phyloP scores from a whole-genome alignment of 2,797 vertebrate species.

The Coluber constrictor region DNA sequence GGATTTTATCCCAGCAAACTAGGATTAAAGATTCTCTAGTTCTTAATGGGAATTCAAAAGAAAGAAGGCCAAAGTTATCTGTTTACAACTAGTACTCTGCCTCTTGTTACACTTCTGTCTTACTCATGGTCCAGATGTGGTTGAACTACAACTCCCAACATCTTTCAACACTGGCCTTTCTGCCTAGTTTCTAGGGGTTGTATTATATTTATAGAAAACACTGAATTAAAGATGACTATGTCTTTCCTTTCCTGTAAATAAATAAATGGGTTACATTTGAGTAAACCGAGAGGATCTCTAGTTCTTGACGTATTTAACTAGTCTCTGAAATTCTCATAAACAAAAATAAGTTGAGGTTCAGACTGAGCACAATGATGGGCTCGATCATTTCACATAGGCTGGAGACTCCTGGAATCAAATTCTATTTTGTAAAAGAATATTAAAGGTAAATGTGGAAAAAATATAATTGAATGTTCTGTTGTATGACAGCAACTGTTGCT shows the following conservation, averaged over 20 bases:
- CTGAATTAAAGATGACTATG: neutral
- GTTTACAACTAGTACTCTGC: neutral
- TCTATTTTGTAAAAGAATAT: too few species aligned
- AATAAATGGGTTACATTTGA: neutral
- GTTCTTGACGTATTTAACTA: neutral
- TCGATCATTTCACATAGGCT: neutral
- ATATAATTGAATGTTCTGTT: neutral
- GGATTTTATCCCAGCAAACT: neutral
- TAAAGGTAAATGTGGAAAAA: neutral
- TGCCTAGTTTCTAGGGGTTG: neutral
- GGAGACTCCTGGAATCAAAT: neutral
- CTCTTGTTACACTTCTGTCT: neutral
- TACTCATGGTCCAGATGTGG: neutral
- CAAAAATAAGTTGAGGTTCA: neutral
- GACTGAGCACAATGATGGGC: too few species aligned
- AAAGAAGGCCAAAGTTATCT: neutral
- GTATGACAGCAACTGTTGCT: neutral
- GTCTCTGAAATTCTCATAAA: neutral
- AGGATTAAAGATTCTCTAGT: neutral
- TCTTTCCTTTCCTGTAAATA: neutral
- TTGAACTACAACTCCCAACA: neutral
- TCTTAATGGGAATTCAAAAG: neutral
- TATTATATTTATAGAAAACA: neutral
- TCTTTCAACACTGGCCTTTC: neutral
- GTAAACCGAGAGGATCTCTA: neutral